Evolutionary conservation across 2,113 vertebrate species (phyloP).

Genomic region (Argyrosomus japonicus): DNA sequence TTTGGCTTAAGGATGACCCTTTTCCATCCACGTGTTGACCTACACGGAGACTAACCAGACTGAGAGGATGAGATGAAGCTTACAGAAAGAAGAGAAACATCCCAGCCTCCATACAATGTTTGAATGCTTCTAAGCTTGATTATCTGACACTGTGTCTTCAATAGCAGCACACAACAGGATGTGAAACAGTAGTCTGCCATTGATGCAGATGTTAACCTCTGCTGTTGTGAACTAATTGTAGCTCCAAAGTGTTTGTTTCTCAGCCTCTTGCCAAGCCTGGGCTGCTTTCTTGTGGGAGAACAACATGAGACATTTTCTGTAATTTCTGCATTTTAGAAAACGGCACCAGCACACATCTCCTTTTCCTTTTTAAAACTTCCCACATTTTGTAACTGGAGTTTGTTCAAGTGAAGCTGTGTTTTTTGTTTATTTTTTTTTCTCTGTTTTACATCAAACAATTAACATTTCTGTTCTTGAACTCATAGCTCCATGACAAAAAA

Average conservation of each 20-base stretch:
- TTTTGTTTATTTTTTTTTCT: not conserved
- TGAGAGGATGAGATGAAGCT: not conserved
- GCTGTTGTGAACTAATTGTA: constrained; percentile 57
- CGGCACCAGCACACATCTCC: not conserved
- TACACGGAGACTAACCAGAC: not conserved
- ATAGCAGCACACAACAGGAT: constrained; percentile 1
- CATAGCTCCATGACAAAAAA: constrained; percentile 9
- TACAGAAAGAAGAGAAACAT: not conserved
- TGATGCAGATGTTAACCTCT: constrained; percentile 49
- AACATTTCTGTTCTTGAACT: constrained; percentile 44
- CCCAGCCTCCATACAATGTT: not conserved
- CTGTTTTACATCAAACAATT: constrained; percentile 28
- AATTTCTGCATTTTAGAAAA: not conserved
- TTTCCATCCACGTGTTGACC: constrained; percentile 54
- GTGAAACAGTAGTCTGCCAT: constrained; percentile 38
- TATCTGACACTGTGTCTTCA: not conserved
- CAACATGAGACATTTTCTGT: not conserved
- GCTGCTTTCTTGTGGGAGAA: constrained; percentile 37
- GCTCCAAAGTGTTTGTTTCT: constrained; percentile 38
- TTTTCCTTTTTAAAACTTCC: constrained; percentile 18
- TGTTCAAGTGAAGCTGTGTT: not conserved
- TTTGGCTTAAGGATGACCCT: constrained; percentile 36
- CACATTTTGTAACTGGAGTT: constrained; percentile 8
- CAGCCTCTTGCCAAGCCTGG: not conserved
- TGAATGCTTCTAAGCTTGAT: not conserved